phyloP scores from a whole-genome alignment of 2,888 invertebrate species.

The Alloscopus bannaensis region DNA sequence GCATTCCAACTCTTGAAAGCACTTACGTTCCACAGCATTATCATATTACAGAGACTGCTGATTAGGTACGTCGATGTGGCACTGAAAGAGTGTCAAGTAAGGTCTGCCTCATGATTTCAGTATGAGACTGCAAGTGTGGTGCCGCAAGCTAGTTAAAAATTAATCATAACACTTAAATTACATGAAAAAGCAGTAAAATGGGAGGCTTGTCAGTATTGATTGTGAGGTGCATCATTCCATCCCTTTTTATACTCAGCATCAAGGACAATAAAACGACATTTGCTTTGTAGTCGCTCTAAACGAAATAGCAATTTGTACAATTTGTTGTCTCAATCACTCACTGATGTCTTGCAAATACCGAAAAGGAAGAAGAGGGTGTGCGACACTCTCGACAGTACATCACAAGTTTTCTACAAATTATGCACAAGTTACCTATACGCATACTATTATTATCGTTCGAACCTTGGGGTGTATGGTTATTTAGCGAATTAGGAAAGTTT shows the following conservation, averaged over 20 bases:
- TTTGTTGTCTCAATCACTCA: background rate
- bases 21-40: background rate
- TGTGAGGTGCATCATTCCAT: too few relatives aligned
- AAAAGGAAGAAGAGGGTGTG: too few relatives aligned
- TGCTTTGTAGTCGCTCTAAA: background rate
- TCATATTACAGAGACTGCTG: background rate
- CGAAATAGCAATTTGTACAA: background rate
- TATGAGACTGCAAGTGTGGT: too few relatives aligned
- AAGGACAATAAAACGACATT: background rate
- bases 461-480: background rate
- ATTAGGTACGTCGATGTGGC: background rate
- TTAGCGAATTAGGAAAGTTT: slow-evolving; percentile 12
- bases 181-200: too few relatives aligned
- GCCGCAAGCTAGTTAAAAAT: too few relatives aligned
- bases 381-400: too few relatives aligned
- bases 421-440: background rate
- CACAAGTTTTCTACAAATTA: too few relatives aligned
- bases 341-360: background rate
- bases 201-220: too few relatives aligned
- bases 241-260: too few relatives aligned
- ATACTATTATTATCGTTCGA: background rate
- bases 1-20: background rate
- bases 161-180: too few relatives aligned
- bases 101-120: too few relatives aligned
- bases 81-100: too few relatives aligned